A percentile compares a stretch with the other conserved stretches of the same genome.
Evolutionary conservation across 2,113 vertebrate species (phyloP).

Genomic region (Caretta caretta): DNA sequence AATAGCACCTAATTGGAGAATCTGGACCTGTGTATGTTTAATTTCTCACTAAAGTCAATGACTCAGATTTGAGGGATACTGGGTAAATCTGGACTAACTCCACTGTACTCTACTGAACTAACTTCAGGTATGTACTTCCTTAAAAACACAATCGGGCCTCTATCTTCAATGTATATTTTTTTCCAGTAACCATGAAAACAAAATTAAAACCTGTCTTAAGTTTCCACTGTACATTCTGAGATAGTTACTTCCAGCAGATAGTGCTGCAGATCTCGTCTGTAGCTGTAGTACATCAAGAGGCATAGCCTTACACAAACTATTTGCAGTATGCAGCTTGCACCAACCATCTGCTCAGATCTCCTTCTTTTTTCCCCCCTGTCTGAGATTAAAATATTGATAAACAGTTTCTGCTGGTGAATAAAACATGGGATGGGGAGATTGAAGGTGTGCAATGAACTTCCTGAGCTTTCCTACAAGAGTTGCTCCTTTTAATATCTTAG

Average conservation of each 20-base stretch:
- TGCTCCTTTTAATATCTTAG: background rate
- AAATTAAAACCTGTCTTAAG: background rate
- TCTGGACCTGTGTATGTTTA: background rate
- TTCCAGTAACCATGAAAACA: background rate
- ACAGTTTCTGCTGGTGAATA: constrained; percentile 29
- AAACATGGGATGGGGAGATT: background rate
- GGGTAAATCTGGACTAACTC: background rate
- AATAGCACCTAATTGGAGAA: background rate
- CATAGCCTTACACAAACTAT: background rate
- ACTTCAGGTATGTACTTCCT: background rate
- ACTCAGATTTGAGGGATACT: background rate
- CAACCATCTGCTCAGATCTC: constrained; percentile 21
- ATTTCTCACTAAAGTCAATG: background rate
- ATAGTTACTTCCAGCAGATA: background rate
- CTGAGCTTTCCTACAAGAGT: rapidly evolving
- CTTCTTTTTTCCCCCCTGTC: background rate
- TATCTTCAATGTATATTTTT: background rate
- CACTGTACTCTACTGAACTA: background rate
- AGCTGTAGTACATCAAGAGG: background rate
- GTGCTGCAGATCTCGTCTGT: background rate
- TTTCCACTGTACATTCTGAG: background rate
- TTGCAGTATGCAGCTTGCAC: background rate
- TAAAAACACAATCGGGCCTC: background rate
- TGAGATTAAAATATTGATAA: constrained; percentile 56
- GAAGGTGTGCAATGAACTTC: background rate